These are phyloP conservation scores for Eledona agricola DNA, from an alignment of 2,888 invertebrate species.

Conservation along the genomic window DNA sequence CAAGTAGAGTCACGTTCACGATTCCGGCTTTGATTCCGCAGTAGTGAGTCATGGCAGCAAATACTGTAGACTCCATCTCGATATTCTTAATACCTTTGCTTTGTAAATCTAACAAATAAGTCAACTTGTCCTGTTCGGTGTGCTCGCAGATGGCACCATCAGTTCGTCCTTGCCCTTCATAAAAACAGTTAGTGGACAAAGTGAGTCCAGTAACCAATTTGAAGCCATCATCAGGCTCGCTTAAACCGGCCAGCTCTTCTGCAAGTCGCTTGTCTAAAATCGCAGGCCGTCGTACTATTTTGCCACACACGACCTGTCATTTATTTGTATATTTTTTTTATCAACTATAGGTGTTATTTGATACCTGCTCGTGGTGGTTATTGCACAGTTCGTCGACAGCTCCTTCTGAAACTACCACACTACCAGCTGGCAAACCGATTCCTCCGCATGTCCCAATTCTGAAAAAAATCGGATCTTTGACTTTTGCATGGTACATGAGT, in stretches of 20 bases:
- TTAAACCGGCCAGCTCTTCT: slow-evolving; percentile 80
- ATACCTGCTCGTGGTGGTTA: slow-evolving; percentile 84
- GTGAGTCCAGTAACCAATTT: slow-evolving; percentile 91
- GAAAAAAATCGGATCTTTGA: slow-evolving; percentile 89
- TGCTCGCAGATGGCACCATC: slow-evolving; percentile 98
- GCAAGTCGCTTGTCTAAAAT: slow-evolving; percentile 83
- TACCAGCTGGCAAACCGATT: slow-evolving; percentile 90
- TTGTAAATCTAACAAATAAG: slow-evolving; percentile 79
- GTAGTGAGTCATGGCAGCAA: slow-evolving; percentile 92
- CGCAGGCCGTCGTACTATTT: slow-evolving; percentile 81
- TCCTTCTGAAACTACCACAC: slow-evolving; percentile 91
- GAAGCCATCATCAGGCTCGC: slow-evolving; percentile 81
- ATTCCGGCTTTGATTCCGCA: slow-evolving; percentile 94
- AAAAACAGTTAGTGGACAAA: slow-evolving; percentile 97
- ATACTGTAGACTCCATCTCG: slow-evolving; percentile 96
- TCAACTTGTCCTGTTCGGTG: slow-evolving; percentile 86
- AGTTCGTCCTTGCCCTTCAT: slow-evolving; percentile 95
- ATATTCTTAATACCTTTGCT: slow-evolving; percentile 90
- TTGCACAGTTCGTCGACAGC: slow-evolving; percentile 88
- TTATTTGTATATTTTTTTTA: slow-evolving; percentile 67
- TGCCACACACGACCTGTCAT: slow-evolving; percentile 89
- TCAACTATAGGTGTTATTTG: slow-evolving; percentile 46
- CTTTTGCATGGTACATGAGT: slow-evolving; percentile 92
- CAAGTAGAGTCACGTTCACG: slow-evolving; percentile 90
- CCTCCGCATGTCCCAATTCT: slow-evolving; percentile 95